A percentile compares a stretch with the other conserved stretches of the same genome.
Conservation (phyloP, 2,113 vertebrate genomes). For the Sylvilagus bachmani region DNA sequence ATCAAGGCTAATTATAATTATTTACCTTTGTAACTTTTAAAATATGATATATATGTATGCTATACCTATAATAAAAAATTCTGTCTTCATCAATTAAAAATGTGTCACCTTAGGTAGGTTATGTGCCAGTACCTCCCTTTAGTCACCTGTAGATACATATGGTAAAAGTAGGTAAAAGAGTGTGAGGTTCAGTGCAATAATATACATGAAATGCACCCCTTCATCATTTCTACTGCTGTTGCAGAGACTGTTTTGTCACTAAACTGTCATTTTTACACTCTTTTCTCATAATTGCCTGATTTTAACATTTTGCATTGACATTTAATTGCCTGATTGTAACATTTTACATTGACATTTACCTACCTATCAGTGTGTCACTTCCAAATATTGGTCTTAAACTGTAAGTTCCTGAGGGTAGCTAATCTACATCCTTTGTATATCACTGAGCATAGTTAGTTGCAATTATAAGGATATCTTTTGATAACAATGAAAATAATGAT, state of each 20-base stretch:
- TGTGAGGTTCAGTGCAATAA: background rate
- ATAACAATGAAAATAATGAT: background rate
- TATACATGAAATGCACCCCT: background rate
- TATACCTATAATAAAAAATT: background rate
- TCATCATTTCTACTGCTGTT: background rate
- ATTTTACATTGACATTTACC: background rate
- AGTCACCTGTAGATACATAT: background rate
- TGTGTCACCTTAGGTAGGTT: background rate
- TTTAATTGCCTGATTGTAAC: background rate
- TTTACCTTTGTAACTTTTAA: background rate
- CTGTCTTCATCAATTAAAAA: background rate
- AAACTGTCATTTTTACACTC: background rate
- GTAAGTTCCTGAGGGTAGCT: background rate
- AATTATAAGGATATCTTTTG: slow-evolving; percentile 7
- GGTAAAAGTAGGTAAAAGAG: background rate
- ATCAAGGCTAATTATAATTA: background rate
- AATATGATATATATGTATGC: background rate
- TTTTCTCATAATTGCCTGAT: background rate
- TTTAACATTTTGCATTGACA: background rate
- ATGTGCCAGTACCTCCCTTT: background rate
- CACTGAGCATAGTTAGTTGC: background rate
- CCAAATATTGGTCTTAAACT: slow-evolving; percentile 38
- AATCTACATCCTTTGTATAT: background rate
- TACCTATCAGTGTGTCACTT: background rate
- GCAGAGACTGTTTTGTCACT: background rate